These are phyloP conservation scores for Sarcoramphus papa DNA, from an alignment of 2,797 vertebrate species.

Conservation along the genomic window DNA sequence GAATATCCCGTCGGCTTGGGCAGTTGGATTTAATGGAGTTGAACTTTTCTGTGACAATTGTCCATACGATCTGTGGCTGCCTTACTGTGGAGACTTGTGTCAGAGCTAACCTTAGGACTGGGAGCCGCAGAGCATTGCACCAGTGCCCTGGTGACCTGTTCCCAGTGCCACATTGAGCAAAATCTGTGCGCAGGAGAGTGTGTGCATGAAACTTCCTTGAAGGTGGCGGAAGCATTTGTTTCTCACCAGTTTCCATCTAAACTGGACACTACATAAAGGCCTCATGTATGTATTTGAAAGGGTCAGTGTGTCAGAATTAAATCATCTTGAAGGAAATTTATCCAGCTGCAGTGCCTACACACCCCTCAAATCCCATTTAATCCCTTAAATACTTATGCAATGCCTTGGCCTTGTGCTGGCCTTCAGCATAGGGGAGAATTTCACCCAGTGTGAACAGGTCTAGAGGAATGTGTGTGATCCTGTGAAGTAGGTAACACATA, in stretches of 20 bases:
- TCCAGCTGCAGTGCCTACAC: neutral
- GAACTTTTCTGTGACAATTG: neutral
- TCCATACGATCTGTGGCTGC: neutral
- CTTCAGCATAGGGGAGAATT: neutral
- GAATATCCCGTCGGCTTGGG: neutral
- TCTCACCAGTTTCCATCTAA: neutral
- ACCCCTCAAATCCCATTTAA: slow-evolving; percentile 14
- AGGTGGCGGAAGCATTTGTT: neutral
- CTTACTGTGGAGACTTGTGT: neutral
- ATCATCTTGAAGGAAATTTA: neutral
- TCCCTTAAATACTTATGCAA: neutral
- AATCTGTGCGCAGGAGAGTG: neutral
- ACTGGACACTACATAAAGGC: neutral
- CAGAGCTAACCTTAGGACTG: neutral
- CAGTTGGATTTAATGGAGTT: neutral
- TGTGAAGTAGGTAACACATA: slow-evolving; percentile 6
- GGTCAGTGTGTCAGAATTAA: slow-evolving; percentile 1
- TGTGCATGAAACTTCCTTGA: neutral
- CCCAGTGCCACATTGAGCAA: neutral
- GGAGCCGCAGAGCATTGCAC: neutral
- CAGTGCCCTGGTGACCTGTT: neutral
- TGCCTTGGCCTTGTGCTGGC: neutral
- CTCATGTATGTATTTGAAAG: neutral
- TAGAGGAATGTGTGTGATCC: neutral
- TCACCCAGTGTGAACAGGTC: neutral